These are phyloP conservation scores for Cromileptes altivelis DNA, from an alignment of 2,113 vertebrate genomes.

Conservation along the genomic window DNA sequence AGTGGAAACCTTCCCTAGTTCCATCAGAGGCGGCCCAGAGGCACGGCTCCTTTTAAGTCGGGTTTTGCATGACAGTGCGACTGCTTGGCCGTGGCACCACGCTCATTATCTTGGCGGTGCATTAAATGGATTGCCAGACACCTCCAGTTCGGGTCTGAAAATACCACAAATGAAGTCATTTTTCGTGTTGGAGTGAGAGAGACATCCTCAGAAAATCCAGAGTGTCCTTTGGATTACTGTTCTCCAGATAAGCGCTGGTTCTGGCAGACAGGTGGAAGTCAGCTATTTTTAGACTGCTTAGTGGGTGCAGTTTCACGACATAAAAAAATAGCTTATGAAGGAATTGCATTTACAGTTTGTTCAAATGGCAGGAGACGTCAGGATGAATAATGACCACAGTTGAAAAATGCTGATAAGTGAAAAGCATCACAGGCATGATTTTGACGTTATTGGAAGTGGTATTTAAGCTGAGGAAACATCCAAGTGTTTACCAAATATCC, in stretches of 20 bases:
- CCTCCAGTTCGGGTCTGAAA: conserved; percentile 60
- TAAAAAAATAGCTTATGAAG: conserved; percentile 52
- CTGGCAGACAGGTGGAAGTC: conserved; percentile 73
- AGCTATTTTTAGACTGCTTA: conserved; percentile 73
- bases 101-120: conserved; percentile 65
- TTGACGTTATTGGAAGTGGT: conserved; percentile 41
- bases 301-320: conserved; percentile 63
- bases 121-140: conserved; percentile 74
- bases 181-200: conserved; percentile 11
- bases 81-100: conserved; percentile 35
- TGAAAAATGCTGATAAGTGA: conserved; percentile 55
- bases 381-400: conserved; percentile 34
- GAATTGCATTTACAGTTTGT: conserved; percentile 72
- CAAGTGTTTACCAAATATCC: conserved; percentile 57
- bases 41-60: conserved; percentile 36
- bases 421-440: conserved; percentile 35
- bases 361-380: conserved; percentile 47
- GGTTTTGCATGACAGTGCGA: conserved; percentile 52
- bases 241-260: conserved; percentile 65
- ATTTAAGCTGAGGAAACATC: conserved; percentile 49
- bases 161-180: conserved; percentile 55
- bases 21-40: conserved; percentile 34
- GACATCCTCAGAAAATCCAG: conserved; percentile 55
- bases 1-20: conserved; percentile 8
- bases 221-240: conserved; percentile 64